These are phyloP conservation scores for Lepidurus packardi DNA, from an alignment of 1,140 invertebrate species.

Conservation along the genomic window DNA sequence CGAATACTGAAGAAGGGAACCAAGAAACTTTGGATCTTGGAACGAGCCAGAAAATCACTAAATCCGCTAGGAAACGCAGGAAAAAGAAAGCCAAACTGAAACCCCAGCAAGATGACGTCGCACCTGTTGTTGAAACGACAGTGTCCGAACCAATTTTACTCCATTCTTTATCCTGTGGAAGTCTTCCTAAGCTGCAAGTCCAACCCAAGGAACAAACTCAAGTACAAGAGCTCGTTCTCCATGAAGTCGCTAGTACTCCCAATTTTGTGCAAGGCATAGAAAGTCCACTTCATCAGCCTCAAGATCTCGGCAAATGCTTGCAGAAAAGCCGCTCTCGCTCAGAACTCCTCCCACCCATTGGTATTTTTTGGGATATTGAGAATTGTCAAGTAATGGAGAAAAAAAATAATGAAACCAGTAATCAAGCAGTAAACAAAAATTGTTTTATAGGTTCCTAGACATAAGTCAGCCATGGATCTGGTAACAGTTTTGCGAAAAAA, in stretches of 20 bases:
- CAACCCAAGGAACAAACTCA: no score
- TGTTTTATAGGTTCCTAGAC: slow-evolving; percentile 62
- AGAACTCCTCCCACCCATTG: slow-evolving; percentile 58
- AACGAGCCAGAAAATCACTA: background rate
- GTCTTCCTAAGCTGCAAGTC: no score
- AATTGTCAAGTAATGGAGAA: slow-evolving; percentile 59
- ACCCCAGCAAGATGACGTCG: background rate
- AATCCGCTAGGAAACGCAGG: background rate
- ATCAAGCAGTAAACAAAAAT: slow-evolving; percentile 34
- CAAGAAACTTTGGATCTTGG: background rate
- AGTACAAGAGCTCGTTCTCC: no score
- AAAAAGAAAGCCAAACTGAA: background rate
- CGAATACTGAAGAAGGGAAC: background rate
- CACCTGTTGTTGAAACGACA: background rate
- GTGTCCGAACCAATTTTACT: background rate
- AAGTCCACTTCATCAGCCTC: background rate
- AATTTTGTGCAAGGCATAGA: no score
- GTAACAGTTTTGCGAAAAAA: slow-evolving; percentile 69
- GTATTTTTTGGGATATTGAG: slow-evolving; percentile 91
- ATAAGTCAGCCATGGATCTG: slow-evolving; percentile 68
- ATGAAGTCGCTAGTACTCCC: no score
- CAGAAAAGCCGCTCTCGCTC: background rate
- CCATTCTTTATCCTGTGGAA: no score
- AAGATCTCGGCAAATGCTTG: background rate
- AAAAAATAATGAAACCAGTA: background rate